Evolutionary conservation across 2,797 vertebrate genomes (phyloP).

Genomic region (Tenualosa ilisha): DNA sequence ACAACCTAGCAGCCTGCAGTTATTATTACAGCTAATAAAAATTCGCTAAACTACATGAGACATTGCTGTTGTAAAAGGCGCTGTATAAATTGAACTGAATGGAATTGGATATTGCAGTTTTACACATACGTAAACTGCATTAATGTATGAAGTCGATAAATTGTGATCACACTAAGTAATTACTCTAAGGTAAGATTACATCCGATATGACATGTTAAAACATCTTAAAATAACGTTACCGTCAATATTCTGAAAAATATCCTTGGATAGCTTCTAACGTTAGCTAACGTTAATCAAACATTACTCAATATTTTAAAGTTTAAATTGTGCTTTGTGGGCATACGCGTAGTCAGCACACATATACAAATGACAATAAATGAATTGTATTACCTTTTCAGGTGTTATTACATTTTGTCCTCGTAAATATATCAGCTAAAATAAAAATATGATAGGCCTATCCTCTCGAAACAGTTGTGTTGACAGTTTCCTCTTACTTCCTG

Average conservation of each 20-base stretch:
- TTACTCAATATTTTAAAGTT: not conserved
- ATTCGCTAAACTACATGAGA: no score
- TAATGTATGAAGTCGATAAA: no score
- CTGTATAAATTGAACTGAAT: no score
- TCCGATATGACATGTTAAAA: not conserved
- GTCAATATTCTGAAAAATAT: not conserved
- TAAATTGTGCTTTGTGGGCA: not conserved
- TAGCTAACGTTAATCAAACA: not conserved
- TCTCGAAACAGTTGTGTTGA: constrained; percentile 3
- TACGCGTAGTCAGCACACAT: not conserved
- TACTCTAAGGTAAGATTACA: no score
- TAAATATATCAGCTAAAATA: not conserved
- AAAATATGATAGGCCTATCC: not conserved
- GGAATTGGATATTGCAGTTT: no score
- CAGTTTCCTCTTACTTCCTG: constrained; percentile 8
- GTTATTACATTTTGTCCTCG: not conserved
- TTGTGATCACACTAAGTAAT: no score
- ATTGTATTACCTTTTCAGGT: not conserved
- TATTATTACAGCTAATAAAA: not conserved
- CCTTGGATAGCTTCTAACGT: not conserved
- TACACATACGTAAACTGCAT: no score
- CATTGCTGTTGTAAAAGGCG: no score
- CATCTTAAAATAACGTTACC: not conserved
- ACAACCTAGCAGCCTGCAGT: not conserved
- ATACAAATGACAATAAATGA: not conserved